A percentile compares a stretch with the other conserved stretches of the same genome.
Evolutionary conservation across 2,888 invertebrate species (phyloP).

Genomic region (Ichneumoninae sp.): DNA sequence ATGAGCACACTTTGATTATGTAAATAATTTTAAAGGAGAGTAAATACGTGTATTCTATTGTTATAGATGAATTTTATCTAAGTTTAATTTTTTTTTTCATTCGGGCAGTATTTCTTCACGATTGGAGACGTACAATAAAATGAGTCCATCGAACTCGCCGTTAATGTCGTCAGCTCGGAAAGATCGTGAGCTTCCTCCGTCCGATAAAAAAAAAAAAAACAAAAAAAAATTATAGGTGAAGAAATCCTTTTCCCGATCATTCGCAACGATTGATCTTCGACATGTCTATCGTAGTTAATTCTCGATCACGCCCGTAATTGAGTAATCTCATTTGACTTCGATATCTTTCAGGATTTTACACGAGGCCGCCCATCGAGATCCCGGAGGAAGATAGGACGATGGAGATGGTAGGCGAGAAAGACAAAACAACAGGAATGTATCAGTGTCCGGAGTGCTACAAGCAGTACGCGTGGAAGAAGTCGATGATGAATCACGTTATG

Average conservation of each 20-base stretch:
- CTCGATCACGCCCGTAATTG: not conserved
- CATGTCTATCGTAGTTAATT: conserved; percentile 11
- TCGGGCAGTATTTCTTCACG: not conserved
- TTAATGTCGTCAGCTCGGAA: not conserved
- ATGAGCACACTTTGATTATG: conserved; percentile 25
- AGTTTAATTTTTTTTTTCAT: conserved; percentile 12
- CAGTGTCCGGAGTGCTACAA: conserved; percentile 78
- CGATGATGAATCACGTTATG: conserved; percentile 75
- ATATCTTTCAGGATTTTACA: conserved; percentile 47
- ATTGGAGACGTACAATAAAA: not conserved
- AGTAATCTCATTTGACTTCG: conserved; percentile 6
- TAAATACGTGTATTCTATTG: conserved; percentile 31
- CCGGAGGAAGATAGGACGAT: conserved; percentile 16
- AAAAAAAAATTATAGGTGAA: not conserved
- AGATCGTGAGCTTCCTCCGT: not conserved
- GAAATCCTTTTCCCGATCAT: not conserved
- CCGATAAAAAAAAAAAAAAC: not conserved
- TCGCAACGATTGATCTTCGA: not conserved
- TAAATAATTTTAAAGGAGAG: conserved; percentile 38
- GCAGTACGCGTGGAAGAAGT: conserved; percentile 77
- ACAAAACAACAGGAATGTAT: conserved; percentile 65
- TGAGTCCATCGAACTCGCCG: not conserved
- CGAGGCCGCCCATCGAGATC: conserved; percentile 18
- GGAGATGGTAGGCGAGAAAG: not conserved
- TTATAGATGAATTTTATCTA: conserved; percentile 20